A percentile compares a stretch with the other conserved stretches of the same genome.
phyloP scores from a whole-genome alignment of 2,113 vertebrate genomes.

The Hepsetus odoe region DNA sequence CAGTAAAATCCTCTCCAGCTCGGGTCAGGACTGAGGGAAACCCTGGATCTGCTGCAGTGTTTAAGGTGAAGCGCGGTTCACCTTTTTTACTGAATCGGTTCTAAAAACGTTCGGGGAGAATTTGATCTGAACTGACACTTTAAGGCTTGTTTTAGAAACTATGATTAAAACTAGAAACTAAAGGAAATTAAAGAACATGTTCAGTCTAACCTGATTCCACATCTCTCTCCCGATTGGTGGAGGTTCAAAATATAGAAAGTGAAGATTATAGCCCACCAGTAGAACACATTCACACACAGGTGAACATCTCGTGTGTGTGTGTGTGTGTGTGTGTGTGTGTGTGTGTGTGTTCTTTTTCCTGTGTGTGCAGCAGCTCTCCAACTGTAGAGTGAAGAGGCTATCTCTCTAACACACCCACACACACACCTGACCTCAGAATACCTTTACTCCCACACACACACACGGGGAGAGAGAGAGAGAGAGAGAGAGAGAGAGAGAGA shows the following conservation, averaged over 20 bases:
- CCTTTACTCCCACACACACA: background rate
- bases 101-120: no score
- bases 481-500: background rate
- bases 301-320: background rate
- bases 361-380: conserved; percentile 33
- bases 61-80: no score
- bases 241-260: background rate
- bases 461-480: background rate
- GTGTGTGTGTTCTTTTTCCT: background rate
- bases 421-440: background rate
- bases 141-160: no score
- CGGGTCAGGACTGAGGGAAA: no score
- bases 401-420: conserved; percentile 11
- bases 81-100: no score
- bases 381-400: conserved; percentile 25
- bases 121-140: no score
- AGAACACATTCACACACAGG: background rate
- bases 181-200: background rate
- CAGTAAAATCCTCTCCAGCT: no score
- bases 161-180: no score
- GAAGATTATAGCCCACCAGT: background rate
- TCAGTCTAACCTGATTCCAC: background rate
- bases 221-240: background rate
- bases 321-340: background rate
- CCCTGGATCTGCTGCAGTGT: no score